These are phyloP conservation scores for Teleogryllus oceanicus DNA, from an alignment of 2,888 invertebrate species.

Conservation along the genomic window DNA sequence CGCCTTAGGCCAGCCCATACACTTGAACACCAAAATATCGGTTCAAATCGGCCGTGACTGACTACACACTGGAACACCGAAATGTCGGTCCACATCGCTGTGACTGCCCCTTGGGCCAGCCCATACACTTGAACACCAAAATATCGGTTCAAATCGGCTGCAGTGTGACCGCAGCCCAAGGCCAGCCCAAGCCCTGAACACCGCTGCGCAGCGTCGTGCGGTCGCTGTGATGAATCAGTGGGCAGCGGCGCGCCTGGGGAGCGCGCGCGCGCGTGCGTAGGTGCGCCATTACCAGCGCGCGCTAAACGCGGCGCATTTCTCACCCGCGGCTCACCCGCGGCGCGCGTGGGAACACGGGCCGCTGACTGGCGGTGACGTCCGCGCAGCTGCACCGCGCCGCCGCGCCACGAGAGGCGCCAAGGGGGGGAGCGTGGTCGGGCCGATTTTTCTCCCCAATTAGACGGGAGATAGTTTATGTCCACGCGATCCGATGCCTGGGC, in stretches of 20 bases:
- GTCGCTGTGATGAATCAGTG: not conserved
- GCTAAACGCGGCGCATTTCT: not conserved
- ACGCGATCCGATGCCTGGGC: no score
- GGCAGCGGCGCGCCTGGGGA: not conserved
- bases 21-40: no score
- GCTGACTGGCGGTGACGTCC: conserved; percentile 3
- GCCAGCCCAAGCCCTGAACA: no score
- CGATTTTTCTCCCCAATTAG: not conserved
- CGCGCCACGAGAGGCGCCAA: not conserved
- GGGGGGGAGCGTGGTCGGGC: not conserved
- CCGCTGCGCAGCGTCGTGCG: not conserved
- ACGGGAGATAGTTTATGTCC: not conserved
- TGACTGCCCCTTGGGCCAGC: no score
- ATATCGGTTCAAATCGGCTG: no score
- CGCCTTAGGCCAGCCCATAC: no score
- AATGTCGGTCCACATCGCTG: no score
- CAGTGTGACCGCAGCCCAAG: no score
- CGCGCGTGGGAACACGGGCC: not conserved
- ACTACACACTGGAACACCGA: no score
- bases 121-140: no score
- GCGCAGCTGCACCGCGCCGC: not conserved
- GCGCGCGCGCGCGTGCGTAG: not conserved
- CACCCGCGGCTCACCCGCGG: not conserved
- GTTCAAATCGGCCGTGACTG: no score
- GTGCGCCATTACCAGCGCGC: not conserved